Evolutionary conservation across 2,797 vertebrate genomes (phyloP).

Genomic region (Scomberomorus guttatus): DNA sequence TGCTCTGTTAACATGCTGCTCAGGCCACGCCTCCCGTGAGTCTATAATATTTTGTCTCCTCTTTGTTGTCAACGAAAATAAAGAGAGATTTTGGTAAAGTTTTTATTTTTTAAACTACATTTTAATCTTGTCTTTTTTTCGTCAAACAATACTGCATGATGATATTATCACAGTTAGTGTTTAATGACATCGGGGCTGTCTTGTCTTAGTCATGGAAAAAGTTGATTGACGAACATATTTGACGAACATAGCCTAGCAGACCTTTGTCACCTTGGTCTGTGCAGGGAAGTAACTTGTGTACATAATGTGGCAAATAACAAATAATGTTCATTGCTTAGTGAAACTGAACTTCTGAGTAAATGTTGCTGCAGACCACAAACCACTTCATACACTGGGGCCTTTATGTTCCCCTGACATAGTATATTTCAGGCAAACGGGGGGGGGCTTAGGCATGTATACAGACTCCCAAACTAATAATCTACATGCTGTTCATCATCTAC

Average conservation of each 20-base stretch:
- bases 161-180: too few relatives aligned
- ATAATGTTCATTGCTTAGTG: not conserved
- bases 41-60: too few relatives aligned
- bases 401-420: not conserved
- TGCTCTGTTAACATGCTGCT: too few relatives aligned
- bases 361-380: slow-evolving; percentile 2
- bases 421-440: not conserved
- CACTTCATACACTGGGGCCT: not conserved
- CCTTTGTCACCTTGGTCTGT: slow-evolving; percentile 3
- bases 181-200: too few relatives aligned
- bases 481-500: not conserved
- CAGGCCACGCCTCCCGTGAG: too few relatives aligned
- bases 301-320: not conserved
- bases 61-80: too few relatives aligned
- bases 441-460: not conserved
- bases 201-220: too few relatives aligned
- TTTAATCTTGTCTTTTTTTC: too few relatives aligned
- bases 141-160: too few relatives aligned
- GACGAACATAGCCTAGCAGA: not conserved
- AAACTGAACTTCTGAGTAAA: not conserved
- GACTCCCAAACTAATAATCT: not conserved
- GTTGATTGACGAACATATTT: too few relatives aligned
- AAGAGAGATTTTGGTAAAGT: too few relatives aligned
- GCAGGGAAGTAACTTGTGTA: not conserved
- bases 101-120: too few relatives aligned